Conservation (phyloP, 2,888 invertebrate species). For the Mesorhabditis spiculigera region DNA sequence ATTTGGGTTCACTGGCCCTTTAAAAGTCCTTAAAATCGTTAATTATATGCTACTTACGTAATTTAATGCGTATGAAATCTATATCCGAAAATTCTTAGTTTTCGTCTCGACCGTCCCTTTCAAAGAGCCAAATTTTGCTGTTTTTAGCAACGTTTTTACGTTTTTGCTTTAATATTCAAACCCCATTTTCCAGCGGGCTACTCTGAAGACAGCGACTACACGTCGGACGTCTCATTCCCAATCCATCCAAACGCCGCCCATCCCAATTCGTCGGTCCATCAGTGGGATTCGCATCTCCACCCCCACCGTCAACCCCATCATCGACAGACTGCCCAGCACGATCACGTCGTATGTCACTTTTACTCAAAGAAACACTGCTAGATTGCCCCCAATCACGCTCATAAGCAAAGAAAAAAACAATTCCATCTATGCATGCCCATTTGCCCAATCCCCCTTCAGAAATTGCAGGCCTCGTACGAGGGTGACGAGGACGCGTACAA, state of each 20-base stretch:
- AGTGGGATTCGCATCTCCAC: slow-evolving; percentile 63
- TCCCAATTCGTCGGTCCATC: slow-evolving; percentile 85
- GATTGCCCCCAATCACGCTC: too few species aligned
- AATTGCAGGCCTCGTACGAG: slow-evolving; percentile 48
- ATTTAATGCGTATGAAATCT: too few species aligned
- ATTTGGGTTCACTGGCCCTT: too few species aligned
- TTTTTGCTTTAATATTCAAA: neutral
- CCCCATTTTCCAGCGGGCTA: slow-evolving; percentile 73
- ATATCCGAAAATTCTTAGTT: too few species aligned
- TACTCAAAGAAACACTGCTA: neutral
- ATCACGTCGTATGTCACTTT: neutral
- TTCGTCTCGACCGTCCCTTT: too few species aligned
- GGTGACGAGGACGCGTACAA: slow-evolving; percentile 49
- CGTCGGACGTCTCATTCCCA: slow-evolving; percentile 90
- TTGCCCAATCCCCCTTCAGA: slow-evolving; percentile 15
- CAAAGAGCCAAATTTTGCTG: too few species aligned
- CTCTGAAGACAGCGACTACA: slow-evolving; percentile 94
- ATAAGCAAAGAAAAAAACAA: too few species aligned
- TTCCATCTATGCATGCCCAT: too few species aligned
- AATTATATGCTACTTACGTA: too few species aligned
- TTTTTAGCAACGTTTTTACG: too few species aligned
- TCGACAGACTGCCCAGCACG: slow-evolving; percentile 16
- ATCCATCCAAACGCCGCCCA: slow-evolving; percentile 63
- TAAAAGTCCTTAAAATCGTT: too few species aligned
- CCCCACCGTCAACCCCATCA: slow-evolving; percentile 32